These are phyloP conservation scores for Thaumatotibia leucotreta DNA, from an alignment of 1,140 invertebrate species.

Conservation along the genomic window DNA sequence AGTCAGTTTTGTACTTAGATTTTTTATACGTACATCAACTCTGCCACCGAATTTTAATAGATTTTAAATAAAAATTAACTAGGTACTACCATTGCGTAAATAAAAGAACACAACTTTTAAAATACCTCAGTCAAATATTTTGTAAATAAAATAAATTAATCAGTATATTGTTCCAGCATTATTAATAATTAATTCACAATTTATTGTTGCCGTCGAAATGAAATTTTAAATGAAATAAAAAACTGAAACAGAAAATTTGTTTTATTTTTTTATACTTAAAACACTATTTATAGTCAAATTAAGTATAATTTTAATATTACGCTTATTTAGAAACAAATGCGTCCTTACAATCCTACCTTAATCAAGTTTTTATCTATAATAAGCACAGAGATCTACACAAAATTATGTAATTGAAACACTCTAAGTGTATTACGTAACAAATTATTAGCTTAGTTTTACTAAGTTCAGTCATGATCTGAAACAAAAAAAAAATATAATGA, in stretches of 20 bases:
- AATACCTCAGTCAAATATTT: not conserved
- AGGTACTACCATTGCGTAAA: not conserved
- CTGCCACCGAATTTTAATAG: constrained; percentile 11
- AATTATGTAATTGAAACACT: not conserved
- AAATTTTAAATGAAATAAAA: constrained; percentile 11
- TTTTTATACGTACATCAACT: not conserved
- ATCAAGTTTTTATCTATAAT: not conserved
- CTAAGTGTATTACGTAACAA: not conserved
- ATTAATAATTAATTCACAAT: constrained; percentile 5
- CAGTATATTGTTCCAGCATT: constrained; percentile 8
- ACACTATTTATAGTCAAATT: constrained; percentile 19
- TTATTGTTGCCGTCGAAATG: constrained; percentile 10
- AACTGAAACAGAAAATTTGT: constrained; percentile 3
- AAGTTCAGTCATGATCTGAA: constrained; percentile 36
- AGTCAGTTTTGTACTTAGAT: constrained; percentile 13
- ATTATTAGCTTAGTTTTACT: not conserved
- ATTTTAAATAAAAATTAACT: not conserved
- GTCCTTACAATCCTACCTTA: not conserved
- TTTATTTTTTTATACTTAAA: constrained; percentile 15
- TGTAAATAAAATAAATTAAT: not conserved
- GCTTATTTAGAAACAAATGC: not conserved
- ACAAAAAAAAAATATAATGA: too few relatives aligned
- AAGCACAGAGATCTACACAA: constrained; percentile 9
- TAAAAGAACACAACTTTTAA: not conserved
- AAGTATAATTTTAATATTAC: not conserved